Evolutionary conservation across 2,797 vertebrate genomes (phyloP).

Genomic region (Acridotheres tristis): DNA sequence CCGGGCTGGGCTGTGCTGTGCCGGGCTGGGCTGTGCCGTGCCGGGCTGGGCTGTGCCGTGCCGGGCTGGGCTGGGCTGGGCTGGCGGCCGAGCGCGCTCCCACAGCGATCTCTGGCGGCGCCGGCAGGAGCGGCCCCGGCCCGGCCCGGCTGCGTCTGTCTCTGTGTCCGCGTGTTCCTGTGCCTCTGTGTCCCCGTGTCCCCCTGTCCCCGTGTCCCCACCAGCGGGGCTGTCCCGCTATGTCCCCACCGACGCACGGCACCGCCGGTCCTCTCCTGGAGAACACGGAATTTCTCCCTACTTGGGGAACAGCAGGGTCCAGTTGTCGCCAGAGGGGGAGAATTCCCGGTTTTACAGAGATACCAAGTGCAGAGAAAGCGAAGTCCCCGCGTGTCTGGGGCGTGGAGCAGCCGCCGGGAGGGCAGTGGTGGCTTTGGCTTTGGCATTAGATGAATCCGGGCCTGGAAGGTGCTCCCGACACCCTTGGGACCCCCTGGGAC

Average conservation of each 20-base stretch:
- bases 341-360: background rate
- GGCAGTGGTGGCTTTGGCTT: background rate
- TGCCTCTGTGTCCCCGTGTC: background rate
- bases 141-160: background rate
- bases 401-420: too few relatives aligned
- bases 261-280: too few relatives aligned
- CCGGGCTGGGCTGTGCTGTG: background rate
- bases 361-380: fast-evolving
- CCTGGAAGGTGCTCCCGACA: background rate
- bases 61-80: too few relatives aligned
- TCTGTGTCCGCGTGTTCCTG: background rate
- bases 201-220: background rate
- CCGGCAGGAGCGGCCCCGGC: background rate
- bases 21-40: background rate
- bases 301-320: background rate
- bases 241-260: background rate
- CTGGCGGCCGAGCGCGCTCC: background rate
- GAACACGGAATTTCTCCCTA: background rate
- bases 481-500: fast-evolving
- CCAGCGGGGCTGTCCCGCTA: background rate
- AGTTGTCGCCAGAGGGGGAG: background rate
- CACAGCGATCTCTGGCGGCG: background rate
- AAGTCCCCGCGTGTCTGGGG: fast-evolving
- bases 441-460: fast-evolving
- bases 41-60: too few relatives aligned